A percentile compares a stretch with the other conserved stretches of the same genome.
These are phyloP conservation scores for Druceiella hillmani DNA, from an alignment of 2,888 invertebrate species.

Conservation along the genomic window DNA sequence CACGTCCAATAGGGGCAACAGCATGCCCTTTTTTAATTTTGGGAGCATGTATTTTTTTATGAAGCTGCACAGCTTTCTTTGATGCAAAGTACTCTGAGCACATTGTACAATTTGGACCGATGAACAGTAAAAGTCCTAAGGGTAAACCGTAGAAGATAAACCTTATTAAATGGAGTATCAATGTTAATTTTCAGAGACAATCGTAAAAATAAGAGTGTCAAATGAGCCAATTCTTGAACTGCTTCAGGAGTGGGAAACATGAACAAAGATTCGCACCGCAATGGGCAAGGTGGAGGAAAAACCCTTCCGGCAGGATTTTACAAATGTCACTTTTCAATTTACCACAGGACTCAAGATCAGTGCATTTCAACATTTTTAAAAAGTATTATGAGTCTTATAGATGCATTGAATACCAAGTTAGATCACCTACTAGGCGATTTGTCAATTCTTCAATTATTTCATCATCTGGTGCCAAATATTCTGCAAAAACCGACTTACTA, in stretches of 20 bases:
- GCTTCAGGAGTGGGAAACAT: constrained; percentile 6
- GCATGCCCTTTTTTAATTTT: constrained; percentile 11
- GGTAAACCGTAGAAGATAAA: too few relatives aligned
- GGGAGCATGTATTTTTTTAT: constrained; percentile 9
- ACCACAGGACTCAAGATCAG: constrained; percentile 3
- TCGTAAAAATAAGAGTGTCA: too few relatives aligned
- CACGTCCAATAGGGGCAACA: constrained; percentile 9
- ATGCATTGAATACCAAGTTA: constrained; percentile 5
- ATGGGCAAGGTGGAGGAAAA: constrained; percentile 8
- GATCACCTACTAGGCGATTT: background rate
- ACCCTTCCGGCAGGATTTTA: constrained; percentile 3
- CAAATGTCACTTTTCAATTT: background rate
- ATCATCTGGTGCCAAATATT: constrained; percentile 4
- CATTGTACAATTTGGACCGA: too few relatives aligned
- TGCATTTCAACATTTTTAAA: constrained; percentile 7
- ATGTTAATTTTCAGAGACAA: too few relatives aligned
- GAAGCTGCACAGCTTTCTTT: too few relatives aligned
- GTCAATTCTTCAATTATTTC: constrained; percentile 1
- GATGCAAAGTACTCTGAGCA: too few relatives aligned
- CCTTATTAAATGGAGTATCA: too few relatives aligned
- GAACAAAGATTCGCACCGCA: constrained; percentile 4
- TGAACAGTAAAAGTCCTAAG: too few relatives aligned
- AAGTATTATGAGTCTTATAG: constrained; percentile 6
- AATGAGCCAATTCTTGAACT: background rate
- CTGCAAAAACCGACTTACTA: constrained; percentile 1